Base-by-base conservation (phyloP, 2,888 invertebrate genomes). In the Andrena bucephala region DNA sequence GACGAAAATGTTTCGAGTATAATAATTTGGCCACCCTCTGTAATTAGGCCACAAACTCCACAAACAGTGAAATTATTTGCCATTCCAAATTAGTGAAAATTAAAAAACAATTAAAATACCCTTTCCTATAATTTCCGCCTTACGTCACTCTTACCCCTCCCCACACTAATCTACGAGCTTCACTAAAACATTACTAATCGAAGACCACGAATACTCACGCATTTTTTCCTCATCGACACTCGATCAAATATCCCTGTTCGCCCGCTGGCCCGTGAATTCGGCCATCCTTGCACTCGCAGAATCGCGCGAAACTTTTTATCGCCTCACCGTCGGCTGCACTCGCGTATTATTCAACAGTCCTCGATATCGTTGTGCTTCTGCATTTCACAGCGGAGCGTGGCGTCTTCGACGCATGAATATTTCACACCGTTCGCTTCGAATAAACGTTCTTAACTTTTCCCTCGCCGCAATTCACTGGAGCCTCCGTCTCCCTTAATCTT, bases 161-260 rank as follows among this genome's bases (percentile, higher is more conserved):
- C 2, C 20, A 0, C 24, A 24, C 24, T 1, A 27, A 57, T 57
- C 8, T 42, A 42, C 42, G 10, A 8, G 10, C 27, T 10, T 27
- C 24, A 27, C 24, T 27, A 4, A 57, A 8, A 2, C 20, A 57
- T 24, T 10, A 10, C 10, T 1, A 27, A 24, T 1, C 7, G 2
- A 20, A 50, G 52, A 36, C 20, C 33, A 24, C 7, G 20, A 16
- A 48, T 84, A 86, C 86, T 86, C 79, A 86, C 86, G 86, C 86
- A 86, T 86, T 50, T 84, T 83, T 77, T 69, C 66, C 57, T 65
- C 20, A 29, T 70, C 57, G n/a, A n/a, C 16, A 16, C 50, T 10
- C 20, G 57, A 48, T 72, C 27, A 81, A 81, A 69, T 27, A 24
- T 31, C 2, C 27, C 13, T 5, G 0, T 52, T 5, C n/a, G 16